Evolutionary conservation across 2,113 vertebrate species (phyloP), one percentile per base, ranked within the genome.

Genomic region (Rhodinocichla rosea): DNA sequence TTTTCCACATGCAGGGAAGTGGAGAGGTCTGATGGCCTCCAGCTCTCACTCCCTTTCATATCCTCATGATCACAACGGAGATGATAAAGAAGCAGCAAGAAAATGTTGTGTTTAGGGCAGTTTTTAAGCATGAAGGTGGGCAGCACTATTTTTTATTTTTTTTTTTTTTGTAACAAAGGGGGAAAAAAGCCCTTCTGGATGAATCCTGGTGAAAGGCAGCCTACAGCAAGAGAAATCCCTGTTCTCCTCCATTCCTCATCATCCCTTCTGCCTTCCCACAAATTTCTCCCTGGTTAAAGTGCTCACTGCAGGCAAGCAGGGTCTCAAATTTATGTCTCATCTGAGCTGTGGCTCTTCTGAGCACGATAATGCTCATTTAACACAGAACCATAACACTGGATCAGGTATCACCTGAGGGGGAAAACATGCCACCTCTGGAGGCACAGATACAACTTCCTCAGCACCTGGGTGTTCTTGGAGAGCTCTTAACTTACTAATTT

Each of bases 391-490:
- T 89, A 87, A 68, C 92, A 95, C 80, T 4, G 67, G 91, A 94
- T 92, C 77, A 75, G n/a, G n/a, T 97, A 71, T 94, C 89, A 90
- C 13, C 83, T 60, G 44, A 64, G 77, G 32, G 33, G 52, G 40
- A 44, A 75, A 89, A 49, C 1, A 0, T 94, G 77, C 37, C 92
- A 91, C 81, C 83, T 73, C 70, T 81, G 57, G 91, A 85, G 89
- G 53, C 33, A 89, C 83, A 89, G 89, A 75, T 27, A 49, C 22
- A 50, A 82, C 83, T 95, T 92, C 73, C 91, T 91, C 89, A 82
- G 69, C 92, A 91, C 57, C 91, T 92, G 89, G 83, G 87, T 91
- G 74, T 95, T 94, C 91, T 56, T 62, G 83, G 59, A 89, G 87
- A 91, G 37, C 63, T 88, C 68, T 90, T 69, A 79, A 73, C 57